Evolutionary conservation across 2,888 invertebrate genomes (phyloP).

Genomic region (Hirtodrosophila confusa): DNA sequence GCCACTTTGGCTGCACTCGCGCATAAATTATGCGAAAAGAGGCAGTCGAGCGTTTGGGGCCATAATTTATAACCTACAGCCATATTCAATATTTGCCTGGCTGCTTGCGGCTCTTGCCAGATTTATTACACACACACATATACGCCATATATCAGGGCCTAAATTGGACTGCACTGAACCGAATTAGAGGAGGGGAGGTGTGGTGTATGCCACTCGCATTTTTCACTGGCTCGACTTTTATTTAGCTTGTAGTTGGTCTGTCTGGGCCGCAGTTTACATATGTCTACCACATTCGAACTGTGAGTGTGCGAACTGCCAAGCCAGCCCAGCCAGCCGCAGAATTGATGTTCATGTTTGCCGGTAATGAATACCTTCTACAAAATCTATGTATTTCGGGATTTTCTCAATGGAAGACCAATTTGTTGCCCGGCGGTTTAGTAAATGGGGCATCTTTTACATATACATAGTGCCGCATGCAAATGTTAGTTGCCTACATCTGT

Average conservation of each 20-base stretch:
- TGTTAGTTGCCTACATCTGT: neutral
- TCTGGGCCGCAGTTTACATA: slow-evolving; percentile 68
- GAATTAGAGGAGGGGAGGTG: neutral
- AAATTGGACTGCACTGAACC: slow-evolving; percentile 24
- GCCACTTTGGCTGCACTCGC: slow-evolving; percentile 47
- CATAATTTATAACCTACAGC: slow-evolving; percentile 77
- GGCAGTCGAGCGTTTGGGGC: slow-evolving; percentile 59
- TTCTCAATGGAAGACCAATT: slow-evolving; percentile 37
- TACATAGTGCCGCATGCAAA: slow-evolving; percentile 2
- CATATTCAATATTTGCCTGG: slow-evolving; percentile 77
- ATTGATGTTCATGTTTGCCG: slow-evolving; percentile 65
- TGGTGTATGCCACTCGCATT: slow-evolving; percentile 24
- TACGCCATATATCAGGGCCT: slow-evolving; percentile 11
- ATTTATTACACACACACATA: slow-evolving; percentile 61
- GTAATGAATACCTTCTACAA: slow-evolving; percentile 67
- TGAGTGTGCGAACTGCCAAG: slow-evolving; percentile 27
- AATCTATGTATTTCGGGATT: slow-evolving; percentile 46
- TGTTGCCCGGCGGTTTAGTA: slow-evolving; percentile 29
- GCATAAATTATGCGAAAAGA: slow-evolving; percentile 68
- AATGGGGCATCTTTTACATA: slow-evolving; percentile 19
- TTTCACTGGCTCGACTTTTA: slow-evolving; percentile 58
- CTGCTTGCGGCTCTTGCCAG: slow-evolving; percentile 46
- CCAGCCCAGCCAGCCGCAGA: slow-evolving; percentile 53
- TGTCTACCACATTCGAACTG: slow-evolving; percentile 45
- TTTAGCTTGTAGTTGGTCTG: slow-evolving; percentile 64